Evolutionary conservation across 2,113 vertebrate species (phyloP).

Genomic region (Rhabdornis inornatus): DNA sequence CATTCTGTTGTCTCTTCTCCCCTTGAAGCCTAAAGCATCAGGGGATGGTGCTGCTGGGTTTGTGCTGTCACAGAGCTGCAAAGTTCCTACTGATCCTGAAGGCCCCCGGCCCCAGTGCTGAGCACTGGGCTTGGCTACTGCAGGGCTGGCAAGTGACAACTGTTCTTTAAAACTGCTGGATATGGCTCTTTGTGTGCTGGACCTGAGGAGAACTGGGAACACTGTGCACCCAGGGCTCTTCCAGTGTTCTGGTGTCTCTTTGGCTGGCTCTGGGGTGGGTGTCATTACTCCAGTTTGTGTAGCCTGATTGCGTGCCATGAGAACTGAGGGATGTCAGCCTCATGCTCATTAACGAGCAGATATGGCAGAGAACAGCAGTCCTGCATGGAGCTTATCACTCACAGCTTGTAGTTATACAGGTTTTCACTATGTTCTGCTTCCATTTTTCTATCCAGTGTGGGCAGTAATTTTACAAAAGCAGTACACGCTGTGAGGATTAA

Average conservation of each 20-base stretch:
- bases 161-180: not conserved
- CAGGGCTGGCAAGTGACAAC: not conserved
- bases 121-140: not conserved
- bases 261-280: not conserved
- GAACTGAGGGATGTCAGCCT: not conserved
- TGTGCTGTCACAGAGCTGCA: not conserved
- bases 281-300: not conserved
- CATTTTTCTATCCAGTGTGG: not conserved
- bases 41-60: not conserved
- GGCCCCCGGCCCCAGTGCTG: not conserved
- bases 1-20: not conserved
- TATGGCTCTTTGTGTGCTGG: not conserved
- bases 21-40: not conserved
- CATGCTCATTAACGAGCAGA: not conserved
- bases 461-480: not conserved
- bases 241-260: not conserved
- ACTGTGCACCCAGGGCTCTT: no score
- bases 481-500: not conserved
- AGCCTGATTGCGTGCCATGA: not conserved
- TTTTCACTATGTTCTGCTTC: not conserved
- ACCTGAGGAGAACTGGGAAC: not conserved
- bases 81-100: not conserved
- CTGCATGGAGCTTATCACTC: not conserved
- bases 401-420: not conserved
- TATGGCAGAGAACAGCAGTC: not conserved